Percentiles rank a stretch among this genome's conserved stretches.
Conservation (phyloP, 2,888 invertebrate species). For the Dorcus parallelipipedus region DNA sequence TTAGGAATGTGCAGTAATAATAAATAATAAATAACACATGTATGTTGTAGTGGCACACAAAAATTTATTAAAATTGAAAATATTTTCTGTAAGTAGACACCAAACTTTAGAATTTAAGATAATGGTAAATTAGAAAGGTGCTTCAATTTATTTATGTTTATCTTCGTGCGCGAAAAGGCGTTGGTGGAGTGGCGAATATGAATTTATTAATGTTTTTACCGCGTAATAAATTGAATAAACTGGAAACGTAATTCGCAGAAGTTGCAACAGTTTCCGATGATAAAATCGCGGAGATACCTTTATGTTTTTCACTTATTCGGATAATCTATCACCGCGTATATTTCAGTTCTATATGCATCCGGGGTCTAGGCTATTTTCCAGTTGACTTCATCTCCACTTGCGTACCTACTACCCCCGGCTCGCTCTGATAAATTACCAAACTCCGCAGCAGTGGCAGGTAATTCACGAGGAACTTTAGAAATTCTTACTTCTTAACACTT, state of each 20-base stretch:
- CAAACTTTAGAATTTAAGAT: too few relatives aligned
- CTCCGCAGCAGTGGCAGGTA: slow-evolving; percentile 63
- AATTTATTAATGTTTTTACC: too few relatives aligned
- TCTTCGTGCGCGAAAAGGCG: too few relatives aligned
- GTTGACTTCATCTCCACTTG: slow-evolving; percentile 40
- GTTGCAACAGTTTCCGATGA: background rate
- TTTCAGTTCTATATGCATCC: slow-evolving; percentile 34
- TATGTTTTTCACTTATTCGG: slow-evolving; percentile 14
- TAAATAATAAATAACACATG: too few relatives aligned
- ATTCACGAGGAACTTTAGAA: slow-evolving; percentile 48
- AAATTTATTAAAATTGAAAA: too few relatives aligned
- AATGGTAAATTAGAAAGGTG: too few relatives aligned
- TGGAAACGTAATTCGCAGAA: background rate
- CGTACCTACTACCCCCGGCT: slow-evolving; percentile 33
- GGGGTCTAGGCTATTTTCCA: slow-evolving; percentile 42
- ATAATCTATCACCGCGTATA: slow-evolving; percentile 18
- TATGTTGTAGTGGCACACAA: too few relatives aligned
- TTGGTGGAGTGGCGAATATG: too few relatives aligned
- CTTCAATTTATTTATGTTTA: too few relatives aligned
- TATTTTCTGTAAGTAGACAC: too few relatives aligned
- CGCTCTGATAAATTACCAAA: slow-evolving; percentile 61
- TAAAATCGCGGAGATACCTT: background rate
- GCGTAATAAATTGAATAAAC: background rate
- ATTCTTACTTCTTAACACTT: slow-evolving; percentile 47
- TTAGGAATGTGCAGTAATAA: too few relatives aligned